Base-by-base conservation (phyloP, 1,140 invertebrate species). In the Drosophila ficusphila region DNA sequence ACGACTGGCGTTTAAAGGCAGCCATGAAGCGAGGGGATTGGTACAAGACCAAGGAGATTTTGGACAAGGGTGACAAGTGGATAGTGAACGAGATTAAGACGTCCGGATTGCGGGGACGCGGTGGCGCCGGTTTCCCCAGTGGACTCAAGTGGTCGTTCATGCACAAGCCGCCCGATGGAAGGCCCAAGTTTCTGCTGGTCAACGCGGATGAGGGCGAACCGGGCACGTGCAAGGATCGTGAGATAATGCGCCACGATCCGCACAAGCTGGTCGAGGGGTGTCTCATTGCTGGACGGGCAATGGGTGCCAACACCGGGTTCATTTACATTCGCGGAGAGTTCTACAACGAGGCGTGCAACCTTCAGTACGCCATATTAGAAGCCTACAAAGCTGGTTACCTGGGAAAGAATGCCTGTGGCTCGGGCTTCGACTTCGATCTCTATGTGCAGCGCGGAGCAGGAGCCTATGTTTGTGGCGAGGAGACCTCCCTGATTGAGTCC, bases 91-190 rank as follows among this genome's bases (percentile, higher is more conserved):
- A 96, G 90, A 92, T 97, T 0, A 95, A 94, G 75, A 93, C 92
- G 7, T 96, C 95, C 11, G 96, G 96, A 1, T 82, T 97, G 16
- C 92, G 96, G 54, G 96, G 96, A 7, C 92, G 96, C 39, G 96
- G 96, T 38, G 96, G 96, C 4, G 96, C 96, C 41, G 96, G 95
- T 0, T 96, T 97, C 86, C 95, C 96, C 9, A 93, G 94, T 14
- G 96, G 96, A 29, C 93, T 96, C 89, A 96, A 96, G 90, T 97
- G 96, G 96, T 94, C 94, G 33, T 96, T 96, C 78, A 96, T 97
- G 95, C 46, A 69, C 5, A 83, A 83, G n/a, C 88, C 88, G 1
- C 65, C 88, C 0, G 88, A 96, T 88, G 95, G 95, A 3, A 93
- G 94, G 60, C 95, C 95, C 9, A 95, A 95, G 81, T 97, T 96